Conservation (phyloP, 1,140 invertebrate genomes). For the Drosophila athabasca region DNA sequence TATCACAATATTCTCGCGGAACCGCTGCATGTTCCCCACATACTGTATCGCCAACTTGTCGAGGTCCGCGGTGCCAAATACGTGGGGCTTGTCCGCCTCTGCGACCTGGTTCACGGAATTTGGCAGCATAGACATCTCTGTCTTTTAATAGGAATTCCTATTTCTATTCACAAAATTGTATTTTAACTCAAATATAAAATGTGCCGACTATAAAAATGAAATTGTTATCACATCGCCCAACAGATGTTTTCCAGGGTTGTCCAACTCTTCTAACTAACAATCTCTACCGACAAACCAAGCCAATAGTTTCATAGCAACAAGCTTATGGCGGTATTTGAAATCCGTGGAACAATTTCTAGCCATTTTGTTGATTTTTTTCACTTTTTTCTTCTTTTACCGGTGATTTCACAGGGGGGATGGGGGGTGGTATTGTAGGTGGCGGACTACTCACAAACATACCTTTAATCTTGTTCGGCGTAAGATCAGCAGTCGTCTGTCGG, state of each 20-base stretch:
- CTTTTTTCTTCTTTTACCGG: no score
- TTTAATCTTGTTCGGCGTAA: no score
- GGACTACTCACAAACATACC: no score
- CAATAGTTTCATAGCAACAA: no score
- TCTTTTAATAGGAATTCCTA: not conserved
- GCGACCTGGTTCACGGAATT: slow-evolving; percentile 19
- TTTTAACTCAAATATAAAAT: slow-evolving; percentile 13
- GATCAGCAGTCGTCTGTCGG: no score
- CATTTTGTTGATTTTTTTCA: no score
- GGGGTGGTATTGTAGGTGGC: no score
- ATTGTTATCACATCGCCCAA: slow-evolving; percentile 72
- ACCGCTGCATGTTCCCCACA: slow-evolving; percentile 87
- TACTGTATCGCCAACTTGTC: slow-evolving; percentile 87
- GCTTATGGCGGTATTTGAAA: no score
- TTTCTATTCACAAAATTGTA: slow-evolving; percentile 51
- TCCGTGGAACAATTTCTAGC: no score
- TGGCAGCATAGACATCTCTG: slow-evolving; percentile 59
- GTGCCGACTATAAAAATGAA: slow-evolving; percentile 26
- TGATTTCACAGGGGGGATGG: no score
- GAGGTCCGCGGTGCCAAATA: slow-evolving; percentile 85
- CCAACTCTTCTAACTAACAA: no score
- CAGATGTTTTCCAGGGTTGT: slow-evolving; percentile 58
- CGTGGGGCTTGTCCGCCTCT: slow-evolving; percentile 31
- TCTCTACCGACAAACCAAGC: slow-evolving; percentile 6
- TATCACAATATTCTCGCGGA: slow-evolving; percentile 92